These are phyloP conservation scores for Corynorhinus townsendii DNA, from an alignment of 2,113 vertebrate species.

Conservation along the genomic window DNA sequence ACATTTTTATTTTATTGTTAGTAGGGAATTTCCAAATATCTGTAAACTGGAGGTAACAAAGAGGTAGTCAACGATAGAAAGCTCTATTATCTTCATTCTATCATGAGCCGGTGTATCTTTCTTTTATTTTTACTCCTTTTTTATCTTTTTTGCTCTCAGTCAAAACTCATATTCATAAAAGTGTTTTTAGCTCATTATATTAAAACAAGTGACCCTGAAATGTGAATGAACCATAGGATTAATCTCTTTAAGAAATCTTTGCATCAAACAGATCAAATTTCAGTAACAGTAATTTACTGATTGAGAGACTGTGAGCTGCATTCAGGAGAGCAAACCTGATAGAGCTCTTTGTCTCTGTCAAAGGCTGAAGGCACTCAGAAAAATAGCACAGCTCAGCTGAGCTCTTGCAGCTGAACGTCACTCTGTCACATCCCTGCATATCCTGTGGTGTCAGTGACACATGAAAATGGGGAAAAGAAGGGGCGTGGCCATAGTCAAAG, in stretches of 20 bases:
- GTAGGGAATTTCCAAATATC: neutral
- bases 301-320: neutral
- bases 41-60: neutral
- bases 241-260: neutral
- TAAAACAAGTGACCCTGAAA: neutral
- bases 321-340: neutral
- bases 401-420: neutral
- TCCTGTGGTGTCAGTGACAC: neutral
- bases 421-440: neutral
- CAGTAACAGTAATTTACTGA: neutral
- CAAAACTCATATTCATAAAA: neutral
- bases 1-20: neutral
- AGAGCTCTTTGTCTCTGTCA: neutral
- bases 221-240: neutral
- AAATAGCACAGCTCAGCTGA: neutral
- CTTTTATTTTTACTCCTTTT: neutral
- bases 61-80: neutral
- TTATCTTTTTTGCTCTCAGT: neutral
- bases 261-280: neutral
- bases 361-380: neutral
- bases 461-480: neutral
- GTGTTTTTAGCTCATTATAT: neutral
- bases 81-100: neutral
- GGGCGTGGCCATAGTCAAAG: neutral
- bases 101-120: neutral